These are phyloP conservation scores for Ciconia stormi DNA, from an alignment of 2,113 vertebrate genomes.

Conservation along the genomic window DNA sequence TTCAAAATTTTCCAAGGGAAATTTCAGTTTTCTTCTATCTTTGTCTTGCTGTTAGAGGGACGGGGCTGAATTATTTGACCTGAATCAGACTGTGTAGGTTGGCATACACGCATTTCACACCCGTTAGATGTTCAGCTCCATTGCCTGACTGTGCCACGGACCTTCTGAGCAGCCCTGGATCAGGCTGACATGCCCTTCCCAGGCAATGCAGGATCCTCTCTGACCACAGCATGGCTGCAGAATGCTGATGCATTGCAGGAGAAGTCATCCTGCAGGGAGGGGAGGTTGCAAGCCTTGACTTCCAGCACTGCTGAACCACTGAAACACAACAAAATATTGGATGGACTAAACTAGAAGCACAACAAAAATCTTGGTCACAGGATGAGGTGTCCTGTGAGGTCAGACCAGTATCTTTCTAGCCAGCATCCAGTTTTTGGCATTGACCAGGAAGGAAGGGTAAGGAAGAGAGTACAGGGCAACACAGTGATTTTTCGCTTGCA, in stretches of 20 bases:
- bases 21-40: background rate
- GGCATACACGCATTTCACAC: accelerated
- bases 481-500: background rate
- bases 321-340: background rate
- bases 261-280: background rate
- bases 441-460: background rate
- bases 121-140: accelerated
- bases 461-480: background rate
- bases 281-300: background rate
- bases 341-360: background rate
- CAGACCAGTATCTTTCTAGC: background rate
- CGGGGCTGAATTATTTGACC: background rate
- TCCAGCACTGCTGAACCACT: background rate
- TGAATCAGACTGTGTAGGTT: background rate
- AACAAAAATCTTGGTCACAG: background rate
- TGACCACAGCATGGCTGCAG: background rate
- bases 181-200: background rate
- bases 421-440: background rate
- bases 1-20: background rate
- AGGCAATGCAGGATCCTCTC: background rate
- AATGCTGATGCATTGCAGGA: background rate
- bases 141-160: background rate
- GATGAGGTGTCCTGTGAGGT: background rate
- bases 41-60: background rate
- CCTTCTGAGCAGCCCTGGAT: background rate